phyloP scores from a whole-genome alignment of 1,140 invertebrate species.

The Campoletis sonorensis region DNA sequence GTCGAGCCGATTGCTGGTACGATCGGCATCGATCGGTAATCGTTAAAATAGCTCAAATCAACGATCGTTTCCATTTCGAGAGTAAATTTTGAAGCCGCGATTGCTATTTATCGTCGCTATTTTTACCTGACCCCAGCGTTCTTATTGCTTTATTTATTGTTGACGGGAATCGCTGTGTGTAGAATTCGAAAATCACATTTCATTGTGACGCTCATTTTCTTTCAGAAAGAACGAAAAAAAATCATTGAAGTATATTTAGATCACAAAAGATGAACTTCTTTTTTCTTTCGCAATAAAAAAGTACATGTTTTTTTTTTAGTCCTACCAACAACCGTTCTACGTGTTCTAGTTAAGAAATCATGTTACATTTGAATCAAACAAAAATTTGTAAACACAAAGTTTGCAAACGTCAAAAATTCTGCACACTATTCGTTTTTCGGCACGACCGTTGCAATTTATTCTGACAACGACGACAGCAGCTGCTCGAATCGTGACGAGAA shows the following conservation, averaged over 20 bases:
- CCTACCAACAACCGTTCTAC: too few species aligned
- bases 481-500: too few species aligned
- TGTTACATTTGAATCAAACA: too few species aligned
- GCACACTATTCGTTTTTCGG: too few species aligned
- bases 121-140: background rate
- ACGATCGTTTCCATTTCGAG: background rate
- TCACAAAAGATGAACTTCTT: too few species aligned
- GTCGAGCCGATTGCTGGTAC: conserved; percentile 67
- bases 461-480: too few species aligned
- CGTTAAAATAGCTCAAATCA: background rate
- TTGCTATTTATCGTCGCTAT: background rate
- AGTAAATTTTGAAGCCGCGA: background rate
- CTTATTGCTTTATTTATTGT: background rate
- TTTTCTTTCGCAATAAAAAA: too few species aligned
- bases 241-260: background rate
- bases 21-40: conserved; percentile 57
- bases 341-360: too few species aligned
- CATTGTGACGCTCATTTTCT: background rate
- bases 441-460: too few species aligned
- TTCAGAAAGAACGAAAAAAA: background rate
- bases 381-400: too few species aligned
- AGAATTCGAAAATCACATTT: background rate
- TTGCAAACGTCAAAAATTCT: too few species aligned
- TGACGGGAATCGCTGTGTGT: background rate
- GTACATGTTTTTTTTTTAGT: too few species aligned